Evolutionary conservation across 2,888 invertebrate species (phyloP), one percentile per base, ranked within the genome.

Genomic region (Dasysyrphus tricinctus): DNA sequence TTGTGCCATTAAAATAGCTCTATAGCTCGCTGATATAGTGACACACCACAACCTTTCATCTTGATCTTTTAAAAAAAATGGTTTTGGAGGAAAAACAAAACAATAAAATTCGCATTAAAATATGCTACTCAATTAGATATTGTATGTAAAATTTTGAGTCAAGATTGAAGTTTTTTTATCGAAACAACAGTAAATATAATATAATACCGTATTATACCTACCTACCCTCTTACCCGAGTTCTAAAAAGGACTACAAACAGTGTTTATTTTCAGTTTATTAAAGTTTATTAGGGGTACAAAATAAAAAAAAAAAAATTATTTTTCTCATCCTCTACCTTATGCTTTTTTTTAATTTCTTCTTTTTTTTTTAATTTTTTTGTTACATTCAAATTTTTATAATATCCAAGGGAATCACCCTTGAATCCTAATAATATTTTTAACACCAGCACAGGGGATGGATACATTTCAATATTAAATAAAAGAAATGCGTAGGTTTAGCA

Each of bases 351-450:
- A 51, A 51, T 67, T 67, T 67, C 24, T 51, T 54, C 34, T 39
- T 49, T 61, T 73, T 61, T 73, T 14, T 37, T 63, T 8, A 14
- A 34, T 42, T 54, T 34, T 44, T 67, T 74, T 73, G 39, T 14
- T 78, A 51, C 29, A 51, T 57, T 54, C 37, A 63, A 49, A 49
- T 57, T 79, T 75, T 19, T 70, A 70, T 29, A 14, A 32, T 51
- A 72, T 70, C 76, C 72, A 49, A 57, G 83, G 83, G 83, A 84
- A 67, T 75, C 70, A 72, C 65, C 79, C 79, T 61, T 63, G 63
- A 63, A 54, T 70, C 42, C 56, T 72, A 69, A 75, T 84, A 65
- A 72, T 72, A 70, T 75, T 76, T 69, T 67, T 75, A 51, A 77
- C 63, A 63, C 19, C 63, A 74, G 8, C 74, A 74, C 49, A 12